A percentile compares a stretch with the other conserved stretches of the same genome.
phyloP scores from a whole-genome alignment of 2,888 invertebrate genomes.

The Cyaniris semiargus region DNA sequence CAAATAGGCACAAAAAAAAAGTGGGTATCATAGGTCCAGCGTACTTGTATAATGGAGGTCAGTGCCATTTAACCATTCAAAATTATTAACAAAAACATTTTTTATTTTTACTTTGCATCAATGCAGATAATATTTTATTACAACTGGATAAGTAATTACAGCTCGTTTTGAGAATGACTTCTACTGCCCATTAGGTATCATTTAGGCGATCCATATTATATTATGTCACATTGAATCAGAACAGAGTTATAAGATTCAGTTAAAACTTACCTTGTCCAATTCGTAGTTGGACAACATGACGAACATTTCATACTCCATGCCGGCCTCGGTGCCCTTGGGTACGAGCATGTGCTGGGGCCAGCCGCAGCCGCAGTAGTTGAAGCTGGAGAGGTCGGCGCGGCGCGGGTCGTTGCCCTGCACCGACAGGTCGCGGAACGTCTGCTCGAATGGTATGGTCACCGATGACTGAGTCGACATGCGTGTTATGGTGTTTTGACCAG shows the following conservation, averaged over 20 bases:
- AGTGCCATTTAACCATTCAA: no score
- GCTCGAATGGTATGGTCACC: slow-evolving; percentile 79
- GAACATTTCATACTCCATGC: slow-evolving; percentile 63
- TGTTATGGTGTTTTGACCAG: slow-evolving; percentile 78
- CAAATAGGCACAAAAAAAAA: no score
- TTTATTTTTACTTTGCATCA: not conserved
- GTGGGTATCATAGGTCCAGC: no score
- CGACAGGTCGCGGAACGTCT: slow-evolving; percentile 78
- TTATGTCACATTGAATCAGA: not conserved
- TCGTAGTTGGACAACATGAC: slow-evolving; percentile 75
- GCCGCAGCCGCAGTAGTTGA: slow-evolving; percentile 83
- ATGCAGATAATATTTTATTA: not conserved
- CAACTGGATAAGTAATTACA: no score
- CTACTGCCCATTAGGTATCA: no score
- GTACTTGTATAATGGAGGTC: no score
- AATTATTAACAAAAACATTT: no score
- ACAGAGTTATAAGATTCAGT: no score
- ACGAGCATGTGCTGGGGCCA: slow-evolving; percentile 81
- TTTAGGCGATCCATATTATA: no score
- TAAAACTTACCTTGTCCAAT: slow-evolving; percentile 60
- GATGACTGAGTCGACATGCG: slow-evolving; percentile 81
- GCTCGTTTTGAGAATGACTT: no score
- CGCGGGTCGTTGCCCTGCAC: slow-evolving; percentile 51
- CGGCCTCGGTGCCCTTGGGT: slow-evolving; percentile 70
- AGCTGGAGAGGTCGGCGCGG: slow-evolving; percentile 51